Evolutionary conservation across 2,888 invertebrate species (phyloP).

Genomic region (Chaetogeoica ovagalla): DNA sequence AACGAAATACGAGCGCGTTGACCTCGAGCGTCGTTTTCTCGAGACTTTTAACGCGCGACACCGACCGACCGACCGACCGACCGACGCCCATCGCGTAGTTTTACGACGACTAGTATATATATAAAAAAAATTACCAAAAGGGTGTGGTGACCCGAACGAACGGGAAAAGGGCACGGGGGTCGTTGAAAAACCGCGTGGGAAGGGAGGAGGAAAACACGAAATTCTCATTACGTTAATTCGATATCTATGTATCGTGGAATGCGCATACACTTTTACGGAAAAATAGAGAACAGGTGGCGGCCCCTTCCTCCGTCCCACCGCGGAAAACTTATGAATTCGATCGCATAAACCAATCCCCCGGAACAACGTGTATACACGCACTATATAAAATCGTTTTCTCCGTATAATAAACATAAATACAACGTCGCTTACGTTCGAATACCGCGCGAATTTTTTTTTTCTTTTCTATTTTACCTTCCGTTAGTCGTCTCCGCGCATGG

Average conservation of each 20-base stretch:
- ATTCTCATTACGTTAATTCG: constrained; percentile 42
- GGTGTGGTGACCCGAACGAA: constrained; percentile 25
- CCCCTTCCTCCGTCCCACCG: background rate
- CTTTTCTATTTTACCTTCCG: no score
- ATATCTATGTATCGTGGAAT: no score
- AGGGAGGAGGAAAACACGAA: background rate
- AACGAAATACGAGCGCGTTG: no score
- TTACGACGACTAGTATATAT: background rate
- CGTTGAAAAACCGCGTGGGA: background rate
- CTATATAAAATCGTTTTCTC: no score
- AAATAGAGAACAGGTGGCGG: constrained; percentile 45
- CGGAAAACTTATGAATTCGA: background rate
- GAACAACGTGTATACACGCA: no score
- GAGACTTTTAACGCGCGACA: background rate
- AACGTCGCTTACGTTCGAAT: no score
- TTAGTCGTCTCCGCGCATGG: no score
- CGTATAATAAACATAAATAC: no score
- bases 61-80: background rate
- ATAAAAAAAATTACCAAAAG: constrained; percentile 12
- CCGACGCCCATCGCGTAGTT: constrained; percentile 34
- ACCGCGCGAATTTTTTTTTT: no score
- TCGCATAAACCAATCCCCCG: background rate
- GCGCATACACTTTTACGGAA: no score
- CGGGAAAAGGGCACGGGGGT: no score
- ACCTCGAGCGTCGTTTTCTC: no score